phyloP scores from a whole-genome alignment of 1,140 invertebrate genomes.

The Neodiprion pinetum region DNA sequence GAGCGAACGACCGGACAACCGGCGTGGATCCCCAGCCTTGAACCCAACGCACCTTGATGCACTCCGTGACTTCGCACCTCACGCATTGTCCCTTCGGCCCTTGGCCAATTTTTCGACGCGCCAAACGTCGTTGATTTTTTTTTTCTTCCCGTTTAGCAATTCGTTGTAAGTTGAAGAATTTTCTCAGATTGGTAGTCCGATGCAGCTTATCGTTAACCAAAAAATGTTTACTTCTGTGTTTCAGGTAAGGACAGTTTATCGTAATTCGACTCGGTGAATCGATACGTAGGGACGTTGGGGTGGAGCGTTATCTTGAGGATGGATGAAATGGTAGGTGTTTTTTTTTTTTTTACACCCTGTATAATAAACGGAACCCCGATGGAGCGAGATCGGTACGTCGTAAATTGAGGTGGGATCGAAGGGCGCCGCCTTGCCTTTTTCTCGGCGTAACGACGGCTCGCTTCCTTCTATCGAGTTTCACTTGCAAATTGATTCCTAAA shows the following conservation, averaged over 20 bases:
- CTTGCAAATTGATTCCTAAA: slow-evolving; percentile 58
- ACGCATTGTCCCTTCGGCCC: not conserved
- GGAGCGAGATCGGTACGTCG: not conserved
- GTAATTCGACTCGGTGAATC: not conserved
- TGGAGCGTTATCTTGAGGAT: not conserved
- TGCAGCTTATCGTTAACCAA: no score
- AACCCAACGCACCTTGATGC: slow-evolving; percentile 31
- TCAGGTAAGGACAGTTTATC: not conserved
- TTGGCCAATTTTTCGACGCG: not conserved
- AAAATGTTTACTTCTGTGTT: not conserved
- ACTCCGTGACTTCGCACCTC: not conserved
- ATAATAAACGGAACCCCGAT: not conserved
- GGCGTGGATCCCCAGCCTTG: slow-evolving; percentile 29
- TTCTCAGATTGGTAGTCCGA: not conserved
- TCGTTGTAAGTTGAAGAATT: slow-evolving; percentile 25
- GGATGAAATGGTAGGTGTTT: not conserved
- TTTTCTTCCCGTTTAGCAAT: not conserved
- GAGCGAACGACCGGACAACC: slow-evolving; percentile 22
- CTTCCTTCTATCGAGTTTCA: slow-evolving; percentile 43
- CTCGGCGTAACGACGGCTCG: not conserved
- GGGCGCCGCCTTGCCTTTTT: not conserved
- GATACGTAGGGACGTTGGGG: no score
- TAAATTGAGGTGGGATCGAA: not conserved
- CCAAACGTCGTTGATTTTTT: slow-evolving; percentile 1
- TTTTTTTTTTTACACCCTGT: not conserved